phyloP scores from a whole-genome alignment of 2,113 vertebrate genomes.

The Myiagra hebetior region DNA sequence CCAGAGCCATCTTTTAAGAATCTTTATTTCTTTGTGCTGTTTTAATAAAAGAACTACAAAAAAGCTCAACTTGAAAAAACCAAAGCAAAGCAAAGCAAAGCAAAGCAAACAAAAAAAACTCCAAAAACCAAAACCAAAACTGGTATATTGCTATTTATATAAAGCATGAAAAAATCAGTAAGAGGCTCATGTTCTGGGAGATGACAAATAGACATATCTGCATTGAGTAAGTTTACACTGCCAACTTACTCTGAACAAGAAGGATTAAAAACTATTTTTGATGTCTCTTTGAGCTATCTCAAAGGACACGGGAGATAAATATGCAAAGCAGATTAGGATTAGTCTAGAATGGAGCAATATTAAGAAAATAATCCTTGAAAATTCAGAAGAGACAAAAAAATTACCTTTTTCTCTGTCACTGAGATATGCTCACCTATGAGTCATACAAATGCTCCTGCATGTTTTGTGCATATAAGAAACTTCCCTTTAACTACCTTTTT shows the following conservation, averaged over 20 bases:
- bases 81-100: neutral
- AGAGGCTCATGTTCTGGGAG: neutral
- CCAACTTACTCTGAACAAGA: slow-evolving; percentile 1
- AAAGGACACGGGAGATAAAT: neutral
- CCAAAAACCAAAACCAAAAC: neutral
- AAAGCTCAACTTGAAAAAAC: neutral
- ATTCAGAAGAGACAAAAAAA: neutral
- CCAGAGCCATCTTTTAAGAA: neutral
- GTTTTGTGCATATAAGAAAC: neutral
- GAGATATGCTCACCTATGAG: neutral
- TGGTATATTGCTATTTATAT: neutral
- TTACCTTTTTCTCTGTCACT: neutral
- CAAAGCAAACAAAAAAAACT: neutral
- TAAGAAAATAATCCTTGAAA: neutral
- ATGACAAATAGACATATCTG: neutral
- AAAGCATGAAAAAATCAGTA: neutral
- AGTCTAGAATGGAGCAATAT: neutral
- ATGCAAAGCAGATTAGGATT: slow-evolving; percentile 11
- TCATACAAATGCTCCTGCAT: neutral
- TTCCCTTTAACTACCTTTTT: neutral
- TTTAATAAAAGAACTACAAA: neutral
- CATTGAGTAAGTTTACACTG: slow-evolving; percentile 29
- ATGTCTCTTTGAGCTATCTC: slow-evolving; percentile 2
- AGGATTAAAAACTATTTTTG: slow-evolving; percentile 30
- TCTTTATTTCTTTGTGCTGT: neutral